These are phyloP conservation scores for Rhabdomys dilectus DNA, from an alignment of 2,113 vertebrate genomes.

Conservation along the genomic window DNA sequence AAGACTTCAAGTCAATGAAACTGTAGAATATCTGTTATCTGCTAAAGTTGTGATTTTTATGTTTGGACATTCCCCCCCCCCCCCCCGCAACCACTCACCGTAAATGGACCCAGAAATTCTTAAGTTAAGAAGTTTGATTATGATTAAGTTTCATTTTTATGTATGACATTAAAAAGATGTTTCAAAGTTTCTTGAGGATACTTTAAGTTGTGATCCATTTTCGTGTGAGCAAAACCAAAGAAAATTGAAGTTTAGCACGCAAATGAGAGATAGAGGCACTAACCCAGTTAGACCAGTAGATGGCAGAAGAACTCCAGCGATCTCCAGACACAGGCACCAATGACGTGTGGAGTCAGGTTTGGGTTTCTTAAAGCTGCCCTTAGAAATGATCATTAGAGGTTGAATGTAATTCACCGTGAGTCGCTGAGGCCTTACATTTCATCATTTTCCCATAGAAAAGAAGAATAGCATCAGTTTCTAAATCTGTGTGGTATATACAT, in stretches of 20 bases:
- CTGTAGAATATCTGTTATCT: neutral
- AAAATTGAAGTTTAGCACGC: constrained; percentile 72
- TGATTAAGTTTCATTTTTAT: constrained; percentile 12
- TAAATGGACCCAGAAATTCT: neutral
- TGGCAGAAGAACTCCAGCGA: constrained; percentile 83
- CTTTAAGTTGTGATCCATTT: constrained; percentile 34
- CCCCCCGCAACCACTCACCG: neutral
- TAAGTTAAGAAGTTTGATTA: constrained; percentile 16
- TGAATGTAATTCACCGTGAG: constrained; percentile 79
- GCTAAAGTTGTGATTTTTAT: neutral
- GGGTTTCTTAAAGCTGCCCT: constrained; percentile 31
- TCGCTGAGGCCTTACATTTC: constrained; percentile 82
- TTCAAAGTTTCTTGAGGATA: constrained; percentile 37
- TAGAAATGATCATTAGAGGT: constrained; percentile 69
- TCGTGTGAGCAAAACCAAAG: constrained; percentile 81
- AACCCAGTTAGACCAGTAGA: constrained; percentile 78
- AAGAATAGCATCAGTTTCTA: constrained; percentile 37
- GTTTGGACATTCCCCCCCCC: constrained; percentile 21
- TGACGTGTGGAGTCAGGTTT: neutral
- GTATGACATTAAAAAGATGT: constrained; percentile 25
- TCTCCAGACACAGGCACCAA: constrained; percentile 1
- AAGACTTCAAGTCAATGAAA: neutral
- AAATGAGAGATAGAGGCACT: neutral
- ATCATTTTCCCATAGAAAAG: neutral
- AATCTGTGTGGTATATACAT: neutral